Evolutionary conservation across 2,113 vertebrate species (phyloP).

Genomic region (Nycticebus coucang): DNA sequence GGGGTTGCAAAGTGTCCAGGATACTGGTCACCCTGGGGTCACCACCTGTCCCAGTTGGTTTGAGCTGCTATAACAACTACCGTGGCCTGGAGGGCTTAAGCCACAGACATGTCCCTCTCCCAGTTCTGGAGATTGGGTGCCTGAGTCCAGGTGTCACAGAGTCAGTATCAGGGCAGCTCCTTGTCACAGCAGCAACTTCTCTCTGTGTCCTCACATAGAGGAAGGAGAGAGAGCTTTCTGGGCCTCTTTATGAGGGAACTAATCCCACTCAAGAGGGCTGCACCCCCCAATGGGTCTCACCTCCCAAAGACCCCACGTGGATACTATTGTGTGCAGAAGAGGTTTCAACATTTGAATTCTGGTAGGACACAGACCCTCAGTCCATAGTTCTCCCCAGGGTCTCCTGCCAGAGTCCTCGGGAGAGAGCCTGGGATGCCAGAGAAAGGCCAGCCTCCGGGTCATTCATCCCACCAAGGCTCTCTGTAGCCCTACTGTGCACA

Average conservation of each 20-base stretch:
- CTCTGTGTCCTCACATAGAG: background rate
- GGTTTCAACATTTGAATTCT: background rate
- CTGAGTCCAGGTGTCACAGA: background rate
- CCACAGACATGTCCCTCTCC: accelerated
- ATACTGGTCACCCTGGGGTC: accelerated
- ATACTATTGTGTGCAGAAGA: too few species aligned
- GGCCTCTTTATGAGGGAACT: background rate
- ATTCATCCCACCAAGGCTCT: background rate
- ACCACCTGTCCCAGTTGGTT: too few species aligned
- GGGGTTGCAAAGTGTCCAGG: background rate
- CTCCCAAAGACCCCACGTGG: background rate
- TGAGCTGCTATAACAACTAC: background rate
- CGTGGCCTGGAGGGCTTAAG: too few species aligned
- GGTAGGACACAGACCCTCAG: background rate
- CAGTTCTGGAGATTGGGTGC: accelerated
- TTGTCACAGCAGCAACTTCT: background rate
- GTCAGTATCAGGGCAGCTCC: background rate
- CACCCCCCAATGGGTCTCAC: background rate
- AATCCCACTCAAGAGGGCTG: background rate
- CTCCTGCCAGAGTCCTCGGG: background rate
- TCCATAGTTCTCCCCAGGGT: background rate
- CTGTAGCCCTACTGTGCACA: background rate
- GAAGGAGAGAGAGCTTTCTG: background rate
- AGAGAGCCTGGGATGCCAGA: background rate
- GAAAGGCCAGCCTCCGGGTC: background rate